Base-by-base conservation (phyloP, 2,797 vertebrate genomes). In the Aeoliscus strigatus region DNA sequence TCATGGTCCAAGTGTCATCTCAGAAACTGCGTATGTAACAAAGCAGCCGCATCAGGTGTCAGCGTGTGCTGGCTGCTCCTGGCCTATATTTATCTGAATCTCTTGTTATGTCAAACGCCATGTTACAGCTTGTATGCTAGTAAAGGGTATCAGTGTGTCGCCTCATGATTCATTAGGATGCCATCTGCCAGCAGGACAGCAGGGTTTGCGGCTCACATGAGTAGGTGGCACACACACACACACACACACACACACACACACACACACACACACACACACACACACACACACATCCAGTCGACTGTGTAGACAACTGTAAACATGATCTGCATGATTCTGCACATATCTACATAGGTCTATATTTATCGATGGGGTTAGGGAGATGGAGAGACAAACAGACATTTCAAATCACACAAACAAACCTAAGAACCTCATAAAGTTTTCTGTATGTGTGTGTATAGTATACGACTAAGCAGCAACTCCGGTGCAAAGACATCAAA, bases 161-260 rank as follows among this genome's bases (percentile, higher is more conserved):
- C 48, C 63, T 56, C 50, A 53, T 77, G 74, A 84, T 73, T 75
- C 79, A 84, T 72, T 67, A 52, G 53, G 37, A 53, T 31, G 59
- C 73, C 75, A 77, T 79, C 77, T 82, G 79, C 46, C 60, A 38
- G 47, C 45, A 49, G 44, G 51, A 66, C 34, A 9, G 28, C 4
- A 8, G 6, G 38, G 53, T 45, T 36, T 12, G 44, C 50, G 57
- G 39, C 48, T 57, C 35, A 9, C 45, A 30, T 47, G 59, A 48
- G 14, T 18, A 28, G 61, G 45, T 60, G 57, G 60, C 46, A 44
- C 52, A 60, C 52, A 25, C 42, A 26, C n/a, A 39, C 1, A 17
- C 51, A 54, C 46, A 51, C 51, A 51, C 34, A 35, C 36, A 46
- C 41, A 45, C 4, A 1, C 33, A 42, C 27, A 41, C 40, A 32